phyloP scores from a whole-genome alignment of 2,113 vertebrate genomes.

The Hiodon alosoides region DNA sequence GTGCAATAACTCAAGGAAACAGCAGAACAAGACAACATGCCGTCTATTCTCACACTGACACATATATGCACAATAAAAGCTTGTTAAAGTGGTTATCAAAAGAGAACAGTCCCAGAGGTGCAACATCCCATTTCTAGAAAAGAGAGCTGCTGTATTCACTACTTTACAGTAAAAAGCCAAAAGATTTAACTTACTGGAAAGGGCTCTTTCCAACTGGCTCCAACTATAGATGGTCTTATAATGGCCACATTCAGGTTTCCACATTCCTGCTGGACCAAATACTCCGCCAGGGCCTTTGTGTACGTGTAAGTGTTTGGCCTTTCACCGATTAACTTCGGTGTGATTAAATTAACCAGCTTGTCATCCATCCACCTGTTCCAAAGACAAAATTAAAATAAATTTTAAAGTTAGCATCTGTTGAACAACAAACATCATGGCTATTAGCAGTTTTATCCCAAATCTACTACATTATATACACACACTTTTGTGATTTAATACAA shows the following conservation, averaged over 20 bases:
- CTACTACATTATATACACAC: no score
- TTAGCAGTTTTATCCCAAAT: no score
- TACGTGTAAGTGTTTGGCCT: slow-evolving; percentile 92
- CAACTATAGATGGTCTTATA: slow-evolving; percentile 90
- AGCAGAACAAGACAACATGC: no score
- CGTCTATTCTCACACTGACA: no score
- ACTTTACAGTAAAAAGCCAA: not conserved
- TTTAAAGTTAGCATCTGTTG: not conserved
- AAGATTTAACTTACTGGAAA: slow-evolving; percentile 81
- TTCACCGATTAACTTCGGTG: slow-evolving; percentile 83
- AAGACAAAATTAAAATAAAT: not conserved
- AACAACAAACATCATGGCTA: no score
- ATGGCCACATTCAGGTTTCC: slow-evolving; percentile 86
- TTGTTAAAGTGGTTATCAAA: not conserved
- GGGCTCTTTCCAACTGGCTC: slow-evolving; percentile 97
- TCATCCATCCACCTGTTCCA: slow-evolving; percentile 91
- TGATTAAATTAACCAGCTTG: slow-evolving; percentile 81
- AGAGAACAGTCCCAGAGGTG: not conserved
- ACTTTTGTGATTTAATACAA: no score
- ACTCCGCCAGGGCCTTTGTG: slow-evolving; percentile 94
- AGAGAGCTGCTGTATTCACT: not conserved
- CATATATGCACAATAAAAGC: not conserved
- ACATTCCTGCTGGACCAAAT: slow-evolving; percentile 86
- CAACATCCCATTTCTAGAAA: not conserved
- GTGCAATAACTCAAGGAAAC: no score